A percentile compares a stretch with the other conserved stretches of the same genome.
Conservation (phyloP, 2,797 vertebrate genomes). For the Epinephelus malabaricus region DNA sequence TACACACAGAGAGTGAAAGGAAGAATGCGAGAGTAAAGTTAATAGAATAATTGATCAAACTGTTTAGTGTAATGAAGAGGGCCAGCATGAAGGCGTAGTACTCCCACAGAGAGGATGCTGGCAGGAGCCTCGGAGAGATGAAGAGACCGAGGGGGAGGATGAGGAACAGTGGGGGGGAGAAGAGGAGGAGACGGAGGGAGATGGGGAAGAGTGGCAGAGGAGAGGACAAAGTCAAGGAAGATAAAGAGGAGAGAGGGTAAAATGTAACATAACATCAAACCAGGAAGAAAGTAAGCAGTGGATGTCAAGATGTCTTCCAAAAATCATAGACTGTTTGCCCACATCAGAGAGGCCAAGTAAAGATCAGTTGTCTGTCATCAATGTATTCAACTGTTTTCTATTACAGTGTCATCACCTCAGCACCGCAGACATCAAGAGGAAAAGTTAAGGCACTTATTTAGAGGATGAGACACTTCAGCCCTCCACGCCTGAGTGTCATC, state of each 20-base stretch:
- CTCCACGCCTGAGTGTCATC: constrained; percentile 1
- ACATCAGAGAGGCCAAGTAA: constrained; percentile 1
- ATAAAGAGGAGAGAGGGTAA: constrained; percentile 14
- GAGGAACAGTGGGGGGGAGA: constrained; percentile 10
- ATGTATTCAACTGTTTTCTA: neutral
- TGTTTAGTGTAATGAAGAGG: constrained; percentile 56
- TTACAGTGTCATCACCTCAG: constrained; percentile 1
- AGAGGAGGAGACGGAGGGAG: neutral
- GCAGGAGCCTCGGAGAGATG: constrained; percentile 50
- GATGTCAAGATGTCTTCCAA: neutral
- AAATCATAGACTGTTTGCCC: neutral
- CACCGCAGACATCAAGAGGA: constrained; percentile 9
- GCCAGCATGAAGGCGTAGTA: constrained; percentile 44
- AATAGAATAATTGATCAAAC: constrained; percentile 56
- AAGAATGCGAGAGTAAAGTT: constrained; percentile 28
- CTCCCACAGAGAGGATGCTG: constrained; percentile 71
- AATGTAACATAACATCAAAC: neutral
- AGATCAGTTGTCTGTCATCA: constrained; percentile 24
- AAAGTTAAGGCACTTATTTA: constrained; percentile 11
- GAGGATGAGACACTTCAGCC: constrained; percentile 12
- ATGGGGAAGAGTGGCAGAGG: constrained; percentile 21
- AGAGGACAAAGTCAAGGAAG: constrained; percentile 18
- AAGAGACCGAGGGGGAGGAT: constrained; percentile 42
- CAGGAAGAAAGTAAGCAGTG: neutral
- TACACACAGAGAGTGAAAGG: constrained; percentile 7